These are phyloP conservation scores for Limnephilus lunatus DNA, from an alignment of 2,888 invertebrate genomes.

Conservation along the genomic window DNA sequence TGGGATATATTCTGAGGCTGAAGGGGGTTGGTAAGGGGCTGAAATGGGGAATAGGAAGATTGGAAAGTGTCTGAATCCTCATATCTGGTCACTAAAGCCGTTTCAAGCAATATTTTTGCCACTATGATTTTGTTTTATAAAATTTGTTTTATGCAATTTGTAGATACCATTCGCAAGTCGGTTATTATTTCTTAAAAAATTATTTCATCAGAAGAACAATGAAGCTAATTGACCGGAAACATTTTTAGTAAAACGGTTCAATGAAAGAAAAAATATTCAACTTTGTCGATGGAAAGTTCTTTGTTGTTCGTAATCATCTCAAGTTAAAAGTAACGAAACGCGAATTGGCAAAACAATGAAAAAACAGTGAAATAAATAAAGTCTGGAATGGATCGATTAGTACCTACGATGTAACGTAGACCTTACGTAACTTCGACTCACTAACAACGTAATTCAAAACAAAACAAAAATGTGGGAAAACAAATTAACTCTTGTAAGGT, in stretches of 20 bases:
- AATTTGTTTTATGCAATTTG: background rate
- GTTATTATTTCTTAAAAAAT: background rate
- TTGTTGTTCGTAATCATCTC: background rate
- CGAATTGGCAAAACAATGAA: background rate
- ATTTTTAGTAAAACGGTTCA: background rate
- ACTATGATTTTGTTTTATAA: background rate
- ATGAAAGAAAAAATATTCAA: background rate
- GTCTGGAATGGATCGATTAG: background rate
- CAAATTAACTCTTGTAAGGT: slow-evolving; percentile 18
- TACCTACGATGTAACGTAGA: background rate
- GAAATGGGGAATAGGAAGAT: background rate
- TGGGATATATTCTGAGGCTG: background rate
- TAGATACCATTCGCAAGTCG: background rate
- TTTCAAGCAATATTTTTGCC: background rate
- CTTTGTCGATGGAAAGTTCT: background rate
- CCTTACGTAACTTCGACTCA: slow-evolving; percentile 6
- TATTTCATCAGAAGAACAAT: background rate
- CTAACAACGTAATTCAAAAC: background rate
- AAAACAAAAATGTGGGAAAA: background rate
- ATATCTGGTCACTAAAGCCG: background rate
- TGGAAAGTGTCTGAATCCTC: background rate
- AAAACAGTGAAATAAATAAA: background rate
- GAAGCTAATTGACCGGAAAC: background rate
- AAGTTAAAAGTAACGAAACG: slow-evolving; percentile 12
- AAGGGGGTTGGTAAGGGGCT: background rate